A percentile compares a stretch with the other conserved stretches of the same genome.
These are phyloP conservation scores for Camponotus vicinus DNA, from an alignment of 1,140 invertebrate genomes.

Conservation along the genomic window DNA sequence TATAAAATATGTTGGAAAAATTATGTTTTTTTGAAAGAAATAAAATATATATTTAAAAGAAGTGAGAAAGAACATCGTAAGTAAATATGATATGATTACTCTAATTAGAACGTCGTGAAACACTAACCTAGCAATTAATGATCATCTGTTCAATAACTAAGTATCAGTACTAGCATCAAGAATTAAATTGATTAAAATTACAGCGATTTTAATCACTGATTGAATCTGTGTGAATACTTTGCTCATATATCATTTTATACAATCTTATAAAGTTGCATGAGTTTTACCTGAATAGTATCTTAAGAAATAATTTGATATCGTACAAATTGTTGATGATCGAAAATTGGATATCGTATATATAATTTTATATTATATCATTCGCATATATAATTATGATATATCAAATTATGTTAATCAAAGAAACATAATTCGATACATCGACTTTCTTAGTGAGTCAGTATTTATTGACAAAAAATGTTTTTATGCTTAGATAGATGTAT, in stretches of 20 bases:
- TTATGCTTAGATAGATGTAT: not conserved
- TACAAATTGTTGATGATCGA: not conserved
- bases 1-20: not conserved
- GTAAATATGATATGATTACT: constrained; percentile 26
- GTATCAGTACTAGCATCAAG: not conserved
- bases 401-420: constrained; percentile 25
- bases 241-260: constrained; percentile 1
- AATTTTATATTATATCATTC: not conserved
- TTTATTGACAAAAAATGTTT: constrained; percentile 5
- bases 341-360: not conserved
- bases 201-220: not conserved
- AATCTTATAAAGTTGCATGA: constrained; percentile 16
- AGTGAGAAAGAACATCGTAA: not conserved
- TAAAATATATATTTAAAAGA: not conserved
- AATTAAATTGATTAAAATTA: constrained; percentile 32
- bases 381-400: not conserved
- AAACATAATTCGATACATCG: not conserved
- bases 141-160: not conserved
- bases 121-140: not conserved
- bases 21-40: not conserved
- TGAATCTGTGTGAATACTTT: not conserved
- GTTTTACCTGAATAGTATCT: not conserved
- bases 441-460: too few relatives aligned
- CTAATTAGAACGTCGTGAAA: not conserved
- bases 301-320: constrained; percentile 6